Base-by-base conservation (phyloP, 2,797 vertebrate genomes). In the Cichlasoma orientale region DNA sequence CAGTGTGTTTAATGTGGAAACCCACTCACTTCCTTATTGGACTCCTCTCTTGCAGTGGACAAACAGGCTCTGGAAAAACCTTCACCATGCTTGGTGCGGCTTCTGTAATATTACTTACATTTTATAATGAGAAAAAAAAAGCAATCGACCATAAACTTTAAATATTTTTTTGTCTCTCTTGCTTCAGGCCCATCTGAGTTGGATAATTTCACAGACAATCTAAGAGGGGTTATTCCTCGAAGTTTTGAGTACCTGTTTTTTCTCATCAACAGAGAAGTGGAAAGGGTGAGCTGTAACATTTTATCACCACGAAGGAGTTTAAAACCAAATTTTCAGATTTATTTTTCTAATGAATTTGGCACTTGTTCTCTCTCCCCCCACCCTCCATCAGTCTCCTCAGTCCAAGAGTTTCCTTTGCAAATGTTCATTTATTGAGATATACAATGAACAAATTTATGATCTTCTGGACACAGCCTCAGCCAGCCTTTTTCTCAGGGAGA, bases 231-330 rank as follows among this genome's bases (percentile, higher is more conserved):
- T 59, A 99, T 99, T 88, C 98, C 98, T 87, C 95, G 98, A 80
- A 97, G 97, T 92, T 99, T 99, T 91, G 98, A 99, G 86, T 99
- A 98, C 84, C 92, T 99, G 21, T 99, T 99, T 96, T 99, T 97
- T 83, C 95, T 99, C 85, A 99, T 99, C 71, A 97, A 97, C 88
- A 95, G 96, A 92, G 97, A 99, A 91, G 97, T 96, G 89, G 96
- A 97, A 91, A 97, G 92, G 96, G 97, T 98, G 93, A 89, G 90
- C 6, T 13, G 6, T 53, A 13, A 29, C 2, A 55, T 69, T 75
- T 78, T 3, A 52, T 80, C 8, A 14, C 1, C 3, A 11, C 41
- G 4, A 79, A 66, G 7, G 1, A 52, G 5, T 44, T 82, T 4
- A 31, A 9, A 71, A 74, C 2, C 4, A 55, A 1, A n/a, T 23